Base-by-base conservation (phyloP, 1,140 invertebrate species). In the Drosophila nikananu region DNA sequence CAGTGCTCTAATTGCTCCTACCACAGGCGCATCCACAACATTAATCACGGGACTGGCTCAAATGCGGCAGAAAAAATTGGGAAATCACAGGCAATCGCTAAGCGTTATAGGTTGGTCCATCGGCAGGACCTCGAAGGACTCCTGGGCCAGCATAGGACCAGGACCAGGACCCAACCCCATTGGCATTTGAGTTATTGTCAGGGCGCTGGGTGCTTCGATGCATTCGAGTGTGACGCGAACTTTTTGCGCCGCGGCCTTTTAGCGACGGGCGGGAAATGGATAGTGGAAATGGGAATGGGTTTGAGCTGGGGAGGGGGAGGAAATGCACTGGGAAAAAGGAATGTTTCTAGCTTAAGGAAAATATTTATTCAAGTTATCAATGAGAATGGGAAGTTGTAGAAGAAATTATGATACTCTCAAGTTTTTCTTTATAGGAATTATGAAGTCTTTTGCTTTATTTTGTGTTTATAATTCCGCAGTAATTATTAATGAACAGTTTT, bases 1-100 rank as follows among this genome's bases (percentile, higher is more conserved):
- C 83, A 89, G 80, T 87, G 86, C 86, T 87, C 86, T 87, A 87
- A 87, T 87, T 87, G 83, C 84, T 87, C 83, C 81, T 89, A 89
- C 83, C 83, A 87, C 83, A 80, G 60, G 60, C 64, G 63, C 68
- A 79, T 83, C 64, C 72, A 71, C 68, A 83, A 81, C 83, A 87
- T 87, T 87, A 87, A 87, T 87, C 83, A 87, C 77, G 72, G 60
- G 64, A 83, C 80, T 78, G 65, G 68, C 81, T 76, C 73, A 73
- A 78, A 82, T 81, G 81, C 60, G 63, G 63, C 64, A 82, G 68
- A 82, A 68, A 77, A 77, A 86, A 80, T 80, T 78, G 73, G 73
- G 81, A 87, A 89, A 90, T 90, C 86, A 90, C 86, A 73, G 86
- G 67, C 81, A 84, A 89, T 87, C 83, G 84, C 83, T 86, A 83